Conservation (phyloP, 2,888 invertebrate species). For the Teinopalpus imperialis region DNA sequence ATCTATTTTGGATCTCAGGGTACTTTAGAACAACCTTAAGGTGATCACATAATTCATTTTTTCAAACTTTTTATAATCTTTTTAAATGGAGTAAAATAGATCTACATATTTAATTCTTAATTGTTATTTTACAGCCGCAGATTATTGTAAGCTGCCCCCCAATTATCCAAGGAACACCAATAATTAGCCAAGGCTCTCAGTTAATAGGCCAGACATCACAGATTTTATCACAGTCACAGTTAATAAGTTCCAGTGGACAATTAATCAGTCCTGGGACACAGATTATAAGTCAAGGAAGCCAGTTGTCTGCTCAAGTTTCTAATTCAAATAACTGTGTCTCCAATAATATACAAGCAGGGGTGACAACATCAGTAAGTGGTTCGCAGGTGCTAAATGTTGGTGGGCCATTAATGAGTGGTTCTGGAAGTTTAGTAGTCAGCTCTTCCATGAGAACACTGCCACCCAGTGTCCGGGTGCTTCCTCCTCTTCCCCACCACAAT, state of each 20-base stretch:
- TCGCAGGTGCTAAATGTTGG: constrained; percentile 67
- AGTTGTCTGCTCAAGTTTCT: constrained; percentile 61
- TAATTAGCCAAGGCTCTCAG: constrained; percentile 70
- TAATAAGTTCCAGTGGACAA: constrained; percentile 60
- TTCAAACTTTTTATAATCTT: no score
- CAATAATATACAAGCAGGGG: constrained; percentile 50
- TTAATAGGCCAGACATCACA: constrained; percentile 63
- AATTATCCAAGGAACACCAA: constrained; percentile 68
- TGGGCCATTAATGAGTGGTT: constrained; percentile 54
- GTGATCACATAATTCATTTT: no score
- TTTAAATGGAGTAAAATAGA: no score
- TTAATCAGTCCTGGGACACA: constrained; percentile 68
- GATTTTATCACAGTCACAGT: constrained; percentile 65
- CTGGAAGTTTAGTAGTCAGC: constrained; percentile 63
- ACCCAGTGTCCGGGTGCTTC: constrained; percentile 67
- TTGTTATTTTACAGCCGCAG: constrained; percentile 58
- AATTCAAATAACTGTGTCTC: constrained; percentile 47
- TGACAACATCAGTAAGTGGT: constrained; percentile 52
- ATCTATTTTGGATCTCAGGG: no score
- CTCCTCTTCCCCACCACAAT: constrained; percentile 66
- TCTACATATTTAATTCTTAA: background rate
- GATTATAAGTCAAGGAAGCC: constrained; percentile 74
- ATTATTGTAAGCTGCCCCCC: constrained; percentile 72
- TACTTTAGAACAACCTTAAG: no score
- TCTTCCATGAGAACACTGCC: constrained; percentile 67